Evolutionary conservation across 1,140 invertebrate genomes (phyloP).

Genomic region (Drosophila kohkoa): DNA sequence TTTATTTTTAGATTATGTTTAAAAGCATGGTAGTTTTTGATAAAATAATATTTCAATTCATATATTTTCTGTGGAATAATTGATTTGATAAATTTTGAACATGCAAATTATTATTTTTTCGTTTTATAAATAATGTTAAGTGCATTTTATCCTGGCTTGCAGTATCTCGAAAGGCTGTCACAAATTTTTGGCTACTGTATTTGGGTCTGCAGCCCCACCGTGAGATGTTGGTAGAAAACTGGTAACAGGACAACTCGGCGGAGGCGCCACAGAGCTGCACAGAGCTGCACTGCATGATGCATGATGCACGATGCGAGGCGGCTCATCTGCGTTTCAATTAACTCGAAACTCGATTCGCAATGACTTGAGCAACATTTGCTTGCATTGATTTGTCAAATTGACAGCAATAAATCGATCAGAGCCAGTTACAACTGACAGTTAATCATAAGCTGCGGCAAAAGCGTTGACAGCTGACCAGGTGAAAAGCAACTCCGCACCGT

Average conservation of each 20-base stretch:
- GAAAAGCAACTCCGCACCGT: conserved; percentile 2
- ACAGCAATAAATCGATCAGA: conserved; percentile 82
- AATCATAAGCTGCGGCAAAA: conserved; percentile 65
- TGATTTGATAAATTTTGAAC: too few relatives aligned
- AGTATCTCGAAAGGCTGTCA: background rate
- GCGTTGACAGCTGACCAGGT: conserved; percentile 66
- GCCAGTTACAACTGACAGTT: conserved; percentile 75
- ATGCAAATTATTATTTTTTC: too few relatives aligned
- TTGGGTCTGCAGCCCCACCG: too few relatives aligned
- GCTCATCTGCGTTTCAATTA: conserved; percentile 66
- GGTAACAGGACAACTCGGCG: conserved; percentile 22
- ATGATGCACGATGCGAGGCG: background rate
- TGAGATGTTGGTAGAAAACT: conserved; percentile 6
- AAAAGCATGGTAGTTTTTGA: too few relatives aligned
- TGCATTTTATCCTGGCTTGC: background rate
- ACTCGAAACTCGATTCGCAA: conserved; percentile 37
- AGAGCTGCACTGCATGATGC: background rate
- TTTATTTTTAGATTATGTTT: too few relatives aligned
- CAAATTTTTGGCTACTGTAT: background rate
- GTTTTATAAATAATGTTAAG: too few relatives aligned
- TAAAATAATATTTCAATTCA: too few relatives aligned
- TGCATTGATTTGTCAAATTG: conserved; percentile 82
- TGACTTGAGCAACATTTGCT: conserved; percentile 48
- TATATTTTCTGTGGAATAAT: too few relatives aligned
- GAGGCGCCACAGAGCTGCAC: conserved; percentile 7